These are phyloP conservation scores for Pyrrhosoma nymphula DNA, from an alignment of 2,888 invertebrate genomes.

Conservation along the genomic window DNA sequence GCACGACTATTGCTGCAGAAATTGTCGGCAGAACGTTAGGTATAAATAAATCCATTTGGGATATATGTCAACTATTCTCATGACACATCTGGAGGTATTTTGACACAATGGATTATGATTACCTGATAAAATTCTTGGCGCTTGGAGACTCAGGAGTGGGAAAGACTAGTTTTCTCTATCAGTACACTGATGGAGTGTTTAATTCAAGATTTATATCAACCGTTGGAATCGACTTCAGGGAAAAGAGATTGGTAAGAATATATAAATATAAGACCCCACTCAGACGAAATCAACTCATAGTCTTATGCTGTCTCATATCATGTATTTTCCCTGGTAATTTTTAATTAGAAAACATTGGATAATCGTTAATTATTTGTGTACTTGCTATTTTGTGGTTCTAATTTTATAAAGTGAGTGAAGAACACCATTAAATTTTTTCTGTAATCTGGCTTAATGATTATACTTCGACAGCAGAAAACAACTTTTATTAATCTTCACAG, in stretches of 20 bases:
- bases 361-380: no score
- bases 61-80: not conserved
- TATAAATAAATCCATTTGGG: not conserved
- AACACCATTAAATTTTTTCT: no score
- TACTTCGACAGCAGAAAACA: no score
- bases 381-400: no score
- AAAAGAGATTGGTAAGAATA: constrained; percentile 92
- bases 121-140: constrained; percentile 94
- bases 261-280: not conserved
- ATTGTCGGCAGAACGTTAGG: no score
- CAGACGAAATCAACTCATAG: no score
- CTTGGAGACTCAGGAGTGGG: constrained; percentile 98
- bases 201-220: constrained; percentile 96
- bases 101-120: constrained; percentile 89
- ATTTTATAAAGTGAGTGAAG: no score
- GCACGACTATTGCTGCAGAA: not conserved
- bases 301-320: no score
- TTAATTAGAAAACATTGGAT: no score
- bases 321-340: no score
- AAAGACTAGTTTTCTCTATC: constrained; percentile 97
- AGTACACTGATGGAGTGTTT: constrained; percentile 96
- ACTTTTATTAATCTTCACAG: no score
- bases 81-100: not conserved
- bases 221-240: constrained; percentile 98
- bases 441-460: no score